A percentile compares a stretch with the other conserved stretches of the same genome.
Conservation (phyloP, 2,113 vertebrate genomes). For the Passer montanus region DNA sequence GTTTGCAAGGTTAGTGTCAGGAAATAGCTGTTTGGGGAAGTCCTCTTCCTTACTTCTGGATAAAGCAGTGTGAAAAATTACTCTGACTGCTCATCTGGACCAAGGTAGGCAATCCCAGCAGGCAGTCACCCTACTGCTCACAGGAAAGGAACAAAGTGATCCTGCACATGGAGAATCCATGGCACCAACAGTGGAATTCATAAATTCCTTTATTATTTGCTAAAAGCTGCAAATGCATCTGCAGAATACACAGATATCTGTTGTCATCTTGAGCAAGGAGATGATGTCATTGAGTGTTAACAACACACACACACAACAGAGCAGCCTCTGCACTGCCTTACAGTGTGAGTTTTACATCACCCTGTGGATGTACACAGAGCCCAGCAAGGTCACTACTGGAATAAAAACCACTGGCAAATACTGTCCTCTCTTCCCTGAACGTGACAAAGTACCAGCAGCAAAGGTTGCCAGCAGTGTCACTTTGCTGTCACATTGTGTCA, state of each 20-base stretch:
- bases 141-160: background rate
- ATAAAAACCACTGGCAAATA: background rate
- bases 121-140: background rate
- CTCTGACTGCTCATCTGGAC: background rate
- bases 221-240: background rate
- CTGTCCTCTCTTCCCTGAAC: background rate
- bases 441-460: background rate
- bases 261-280: accelerated
- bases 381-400: background rate
- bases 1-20: background rate
- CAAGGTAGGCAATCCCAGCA: background rate
- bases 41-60: background rate
- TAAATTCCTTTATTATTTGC: background rate
- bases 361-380: background rate
- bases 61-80: background rate
- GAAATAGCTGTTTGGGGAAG: background rate
- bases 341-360: background rate
- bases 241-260: background rate
- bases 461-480: background rate
- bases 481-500: background rate
- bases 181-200: background rate
- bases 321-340: background rate
- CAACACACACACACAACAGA: background rate
- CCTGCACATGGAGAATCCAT: accelerated
- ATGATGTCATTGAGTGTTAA: background rate